phyloP scores from a whole-genome alignment of 2,113 vertebrate genomes.

The Amia ocellicauda region DNA sequence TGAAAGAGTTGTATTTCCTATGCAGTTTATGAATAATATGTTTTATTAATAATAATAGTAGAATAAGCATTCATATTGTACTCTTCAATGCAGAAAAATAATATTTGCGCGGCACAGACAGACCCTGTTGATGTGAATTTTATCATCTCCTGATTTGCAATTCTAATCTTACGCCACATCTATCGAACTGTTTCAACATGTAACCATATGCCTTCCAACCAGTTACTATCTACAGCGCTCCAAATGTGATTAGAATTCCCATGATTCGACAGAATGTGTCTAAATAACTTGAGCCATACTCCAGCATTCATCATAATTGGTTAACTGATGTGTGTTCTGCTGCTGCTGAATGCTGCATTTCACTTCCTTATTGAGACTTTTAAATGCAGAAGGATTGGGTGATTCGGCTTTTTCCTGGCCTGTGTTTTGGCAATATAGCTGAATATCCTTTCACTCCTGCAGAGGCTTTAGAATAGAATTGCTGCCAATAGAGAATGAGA shows the following conservation, averaged over 20 bases:
- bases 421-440: no score
- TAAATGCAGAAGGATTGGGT: no score
- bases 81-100: no score
- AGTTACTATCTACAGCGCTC: not conserved
- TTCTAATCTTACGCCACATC: conserved; percentile 7
- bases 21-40: no score
- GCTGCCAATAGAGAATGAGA: no score
- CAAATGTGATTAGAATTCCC: conserved; percentile 2
- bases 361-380: not conserved
- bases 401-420: no score
- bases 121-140: not conserved
- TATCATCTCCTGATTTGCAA: not conserved
- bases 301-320: conserved; percentile 1
- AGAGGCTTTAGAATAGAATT: no score
- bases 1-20: no score
- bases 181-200: conserved; percentile 10
- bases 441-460: no score
- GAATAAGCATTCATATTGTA: no score
- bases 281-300: not conserved
- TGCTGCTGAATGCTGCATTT: not conserved
- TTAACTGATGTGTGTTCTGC: not conserved
- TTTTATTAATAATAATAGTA: no score
- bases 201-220: conserved; percentile 7
- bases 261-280: not conserved
- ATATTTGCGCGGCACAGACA: not conserved